Evolutionary conservation across 2,113 vertebrate genomes (phyloP), one percentile per base, ranked within the genome.

Genomic region (Stictonetta naevosa): DNA sequence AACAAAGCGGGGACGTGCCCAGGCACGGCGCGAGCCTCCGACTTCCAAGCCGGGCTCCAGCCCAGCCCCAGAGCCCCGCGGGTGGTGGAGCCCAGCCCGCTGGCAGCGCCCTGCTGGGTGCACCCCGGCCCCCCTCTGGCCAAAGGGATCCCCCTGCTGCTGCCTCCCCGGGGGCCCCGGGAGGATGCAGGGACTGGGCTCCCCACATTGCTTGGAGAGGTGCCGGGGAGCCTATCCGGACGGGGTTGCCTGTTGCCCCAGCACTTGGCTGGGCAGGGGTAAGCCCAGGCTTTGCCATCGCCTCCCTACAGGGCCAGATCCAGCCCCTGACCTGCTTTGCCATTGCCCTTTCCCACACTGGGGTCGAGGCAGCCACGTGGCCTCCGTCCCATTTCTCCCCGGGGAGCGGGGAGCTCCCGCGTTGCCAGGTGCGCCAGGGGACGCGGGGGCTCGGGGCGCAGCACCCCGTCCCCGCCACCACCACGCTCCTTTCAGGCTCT

Each of bases 1-100:
- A 96, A 93, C 96, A 96, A 95, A 93, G 73, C 4, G 11, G 31
- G 75, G 94, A 95, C 22, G 3, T 95, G 96, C 85, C 95, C 79
- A 50, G 93, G 78, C 92, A 95, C 1, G 58, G 88, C 60, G 63
- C 52, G 64, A 83, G 69, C 53, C 85, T 91, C 87, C 10, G 2
- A 89, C 2, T 89, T 92, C 77, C 94, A 94, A 91, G 82, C 33
- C 2, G 1, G 81, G 88, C 68, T 77, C 21, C 2, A 10, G 42
- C 91, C 64, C 90, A 90, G 77, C 75, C 77, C 90, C 0, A 1
- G 36, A 86, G 60, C 83, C 90, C 58, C 0, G 36, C 15, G 4
- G 94, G 93, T 1, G 2, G 64, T 58, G 80, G 48, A 67, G 76
- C 86, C 52, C 3, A 1, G 64, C 85, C 68, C 1, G 13, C 77